These are phyloP conservation scores for Hemiscyllium ocellatum DNA, from an alignment of 2,113 vertebrate genomes.

Conservation along the genomic window DNA sequence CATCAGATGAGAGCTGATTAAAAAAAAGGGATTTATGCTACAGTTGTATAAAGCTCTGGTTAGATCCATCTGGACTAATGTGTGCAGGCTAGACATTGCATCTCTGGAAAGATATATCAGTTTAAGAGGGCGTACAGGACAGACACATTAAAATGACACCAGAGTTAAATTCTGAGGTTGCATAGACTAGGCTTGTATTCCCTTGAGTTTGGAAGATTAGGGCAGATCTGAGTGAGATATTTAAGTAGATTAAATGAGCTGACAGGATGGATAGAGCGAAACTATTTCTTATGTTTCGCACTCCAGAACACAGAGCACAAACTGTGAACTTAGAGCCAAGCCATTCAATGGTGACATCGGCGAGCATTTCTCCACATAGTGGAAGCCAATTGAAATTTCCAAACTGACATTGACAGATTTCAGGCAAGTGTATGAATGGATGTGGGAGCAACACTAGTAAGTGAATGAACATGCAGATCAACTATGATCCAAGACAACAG, in stretches of 20 bases:
- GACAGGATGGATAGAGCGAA: background rate
- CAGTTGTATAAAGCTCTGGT: background rate
- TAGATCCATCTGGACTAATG: background rate
- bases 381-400: background rate
- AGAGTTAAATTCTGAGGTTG: background rate
- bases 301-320: background rate
- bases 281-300: background rate
- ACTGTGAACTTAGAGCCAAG: background rate
- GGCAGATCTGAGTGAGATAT: background rate
- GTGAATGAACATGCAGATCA: background rate
- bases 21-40: background rate
- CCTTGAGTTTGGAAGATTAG: background rate
- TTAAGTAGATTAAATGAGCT: background rate
- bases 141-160: background rate
- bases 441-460: background rate
- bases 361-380: background rate
- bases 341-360: background rate
- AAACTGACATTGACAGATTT: background rate
- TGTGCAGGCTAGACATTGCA: background rate
- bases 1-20: background rate
- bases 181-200: background rate
- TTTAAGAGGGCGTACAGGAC: background rate
- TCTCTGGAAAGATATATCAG: background rate
- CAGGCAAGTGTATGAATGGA: background rate
- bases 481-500: too few species aligned